These are phyloP conservation scores for Erpobdella octoculata DNA, from an alignment of 2,888 invertebrate species.

Conservation along the genomic window DNA sequence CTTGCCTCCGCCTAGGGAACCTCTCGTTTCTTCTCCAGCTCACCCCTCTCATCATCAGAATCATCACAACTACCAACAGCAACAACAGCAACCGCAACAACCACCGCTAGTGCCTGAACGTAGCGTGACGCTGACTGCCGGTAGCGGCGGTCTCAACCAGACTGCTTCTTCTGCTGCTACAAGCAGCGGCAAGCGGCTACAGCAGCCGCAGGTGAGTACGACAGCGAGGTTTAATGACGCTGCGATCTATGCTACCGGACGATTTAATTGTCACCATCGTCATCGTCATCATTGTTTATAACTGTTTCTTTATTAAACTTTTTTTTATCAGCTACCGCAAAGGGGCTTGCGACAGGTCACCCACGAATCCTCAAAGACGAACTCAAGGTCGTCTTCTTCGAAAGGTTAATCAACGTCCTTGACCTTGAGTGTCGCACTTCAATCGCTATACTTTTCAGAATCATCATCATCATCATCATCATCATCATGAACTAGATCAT, in stretches of 20 bases:
- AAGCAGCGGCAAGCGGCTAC: not conserved
- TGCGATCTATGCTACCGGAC: no score
- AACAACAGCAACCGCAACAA: not conserved
- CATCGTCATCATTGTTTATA: not conserved
- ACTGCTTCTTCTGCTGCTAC: no score
- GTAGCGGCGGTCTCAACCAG: no score
- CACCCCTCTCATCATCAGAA: not conserved
- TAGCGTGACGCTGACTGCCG: not conserved
- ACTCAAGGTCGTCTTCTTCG: not conserved
- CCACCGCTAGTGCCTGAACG: not conserved
- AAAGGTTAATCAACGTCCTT: not conserved
- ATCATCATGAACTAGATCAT: no score
- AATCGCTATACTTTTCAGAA: no score
- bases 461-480: no score
- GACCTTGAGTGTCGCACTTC: no score
- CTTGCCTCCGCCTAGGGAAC: constrained; percentile 4
- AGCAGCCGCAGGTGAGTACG: not conserved
- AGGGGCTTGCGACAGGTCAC: not conserved
- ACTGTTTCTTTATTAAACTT: not conserved
- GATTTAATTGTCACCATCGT: not conserved
- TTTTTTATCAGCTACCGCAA: constrained; percentile 1
- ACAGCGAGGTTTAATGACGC: not conserved
- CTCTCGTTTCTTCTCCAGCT: not conserved
- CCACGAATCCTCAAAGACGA: not conserved
- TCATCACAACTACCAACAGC: no score